phyloP scores from a whole-genome alignment of 2,113 vertebrate genomes.

The Gymnogyps californianus region DNA sequence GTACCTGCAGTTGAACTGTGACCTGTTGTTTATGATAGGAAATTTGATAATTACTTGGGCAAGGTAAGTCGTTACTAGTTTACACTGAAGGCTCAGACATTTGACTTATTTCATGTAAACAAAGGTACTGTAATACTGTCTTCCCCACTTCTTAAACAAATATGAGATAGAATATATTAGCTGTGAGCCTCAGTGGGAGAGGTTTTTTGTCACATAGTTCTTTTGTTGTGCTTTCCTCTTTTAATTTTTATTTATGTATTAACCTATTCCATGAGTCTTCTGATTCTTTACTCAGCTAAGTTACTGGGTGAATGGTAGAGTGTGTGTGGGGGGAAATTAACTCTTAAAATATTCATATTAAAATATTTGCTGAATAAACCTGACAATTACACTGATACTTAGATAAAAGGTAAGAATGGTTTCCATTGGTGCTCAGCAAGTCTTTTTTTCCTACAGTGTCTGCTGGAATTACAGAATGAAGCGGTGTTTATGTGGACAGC shows the following conservation, averaged over 20 bases:
- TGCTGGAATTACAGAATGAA: slow-evolving; percentile 96
- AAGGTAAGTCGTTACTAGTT: not conserved
- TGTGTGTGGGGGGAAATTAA: not conserved
- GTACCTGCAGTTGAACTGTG: not conserved
- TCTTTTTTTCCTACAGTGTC: slow-evolving; percentile 76
- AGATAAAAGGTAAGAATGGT: not conserved
- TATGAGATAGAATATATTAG: not conserved
- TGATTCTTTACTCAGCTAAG: not conserved
- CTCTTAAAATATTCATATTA: not conserved
- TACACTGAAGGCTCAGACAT: not conserved
- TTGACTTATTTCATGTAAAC: not conserved
- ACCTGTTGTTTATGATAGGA: not conserved
- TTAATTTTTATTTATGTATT: not conserved
- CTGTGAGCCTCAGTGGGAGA: not conserved
- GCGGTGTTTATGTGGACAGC: slow-evolving; percentile 99
- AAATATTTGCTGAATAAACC: not conserved
- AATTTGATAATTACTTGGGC: not conserved
- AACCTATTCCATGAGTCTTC: not conserved
- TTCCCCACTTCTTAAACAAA: not conserved
- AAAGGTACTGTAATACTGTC: not conserved
- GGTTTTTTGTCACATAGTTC: not conserved
- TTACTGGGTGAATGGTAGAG: not conserved
- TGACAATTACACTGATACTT: not conserved
- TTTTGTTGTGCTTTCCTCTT: not conserved
- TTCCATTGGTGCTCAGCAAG: not conserved